A percentile compares a stretch with the other conserved stretches of the same genome.
These are phyloP conservation scores for Caenorhabditis zanzibari DNA, from an alignment of 2,888 invertebrate genomes.

Conservation along the genomic window DNA sequence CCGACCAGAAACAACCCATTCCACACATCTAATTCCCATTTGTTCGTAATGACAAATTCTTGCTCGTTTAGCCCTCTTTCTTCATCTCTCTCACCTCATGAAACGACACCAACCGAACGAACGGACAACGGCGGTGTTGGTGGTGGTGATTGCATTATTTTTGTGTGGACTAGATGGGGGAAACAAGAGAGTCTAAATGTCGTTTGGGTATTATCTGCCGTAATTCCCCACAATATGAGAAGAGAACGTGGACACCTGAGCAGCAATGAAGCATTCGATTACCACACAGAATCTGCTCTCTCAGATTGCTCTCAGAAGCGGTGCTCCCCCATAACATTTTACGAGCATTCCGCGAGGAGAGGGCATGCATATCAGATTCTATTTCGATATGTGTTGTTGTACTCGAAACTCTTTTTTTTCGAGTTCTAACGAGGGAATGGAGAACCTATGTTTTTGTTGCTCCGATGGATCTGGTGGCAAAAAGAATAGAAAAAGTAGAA, in stretches of 20 bases:
- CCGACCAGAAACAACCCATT: slow-evolving; percentile 30
- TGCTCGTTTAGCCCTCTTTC: slow-evolving; percentile 43
- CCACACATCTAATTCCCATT: slow-evolving; percentile 45
- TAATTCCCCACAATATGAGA: slow-evolving; percentile 27
- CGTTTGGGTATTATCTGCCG: slow-evolving; percentile 41
- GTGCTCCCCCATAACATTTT: slow-evolving; percentile 54
- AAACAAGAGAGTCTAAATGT: slow-evolving; percentile 45
- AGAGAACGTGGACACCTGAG: slow-evolving; percentile 43
- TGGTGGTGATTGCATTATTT: slow-evolving; percentile 59
- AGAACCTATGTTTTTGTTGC: slow-evolving; percentile 38
- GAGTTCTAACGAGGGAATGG: background rate
- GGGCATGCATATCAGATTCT: slow-evolving; percentile 45
- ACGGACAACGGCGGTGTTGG: slow-evolving; percentile 16
- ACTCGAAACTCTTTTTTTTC: slow-evolving; percentile 7
- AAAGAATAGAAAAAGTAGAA: slow-evolving; percentile 17
- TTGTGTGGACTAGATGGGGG: slow-evolving; percentile 13
- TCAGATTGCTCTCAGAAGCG: slow-evolving; percentile 13
- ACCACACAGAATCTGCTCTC: slow-evolving; percentile 29
- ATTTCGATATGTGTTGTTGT: slow-evolving; percentile 1
- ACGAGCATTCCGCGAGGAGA: slow-evolving; percentile 27
- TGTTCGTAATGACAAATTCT: slow-evolving; percentile 60
- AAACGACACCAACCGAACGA: slow-evolving; percentile 10
- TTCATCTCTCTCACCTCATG: background rate
- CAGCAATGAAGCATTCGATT: slow-evolving; percentile 39
- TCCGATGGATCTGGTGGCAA: slow-evolving; percentile 19